Evolutionary conservation across 2,888 invertebrate genomes (phyloP), one percentile per base, ranked within the genome.

Genomic region (Sicus ferrugineus): DNA sequence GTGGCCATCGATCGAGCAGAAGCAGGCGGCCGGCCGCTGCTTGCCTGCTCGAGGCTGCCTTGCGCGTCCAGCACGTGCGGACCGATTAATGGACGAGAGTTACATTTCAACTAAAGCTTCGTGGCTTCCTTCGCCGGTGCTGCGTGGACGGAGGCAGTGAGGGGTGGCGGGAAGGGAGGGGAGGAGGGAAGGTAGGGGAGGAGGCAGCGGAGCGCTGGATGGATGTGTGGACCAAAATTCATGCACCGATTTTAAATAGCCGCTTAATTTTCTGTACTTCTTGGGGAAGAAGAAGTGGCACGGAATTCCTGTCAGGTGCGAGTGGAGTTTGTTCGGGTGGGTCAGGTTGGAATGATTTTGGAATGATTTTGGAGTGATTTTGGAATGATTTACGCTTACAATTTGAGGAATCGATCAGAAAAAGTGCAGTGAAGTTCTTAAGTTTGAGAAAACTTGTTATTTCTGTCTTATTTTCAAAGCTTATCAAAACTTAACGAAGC

Each of bases 21-120:
- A 9, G 9, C 6, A 11, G 11, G 42, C 42, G 16, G 42, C 42
- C 42, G 42, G n/a, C 42, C 16, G 11, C 4, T n/a, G 4, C n/a
- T n/a, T n/a, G n/a, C n/a, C n/a, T n/a, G n/a, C n/a, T n/a, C 42
- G 42, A 42, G 58, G 31, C 46, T 64, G 64, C 38, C 34, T 58
- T 66, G 73, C 71, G 74, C 75, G 76, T 74, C 75, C 73, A 76
- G 74, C 76, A 76, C 76, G 76, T 73, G n/a, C n/a, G n/a, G n/a
- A 71, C 72, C 76, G 75, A 72, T 73, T 73, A 74, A 74, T 75
- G 74, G 72, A 76, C 75, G 76, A 74, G 76, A 71, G 72, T 74
- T 75, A 72, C 76, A 76, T 76, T 74, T 74, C 74, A 76, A 76
- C 72, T 74, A 76, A 73, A 74, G 74, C 71, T 75, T 74, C 69